These are phyloP conservation scores for Anguilla japonica DNA, from an alignment of 2,113 vertebrate species.

Conservation along the genomic window DNA sequence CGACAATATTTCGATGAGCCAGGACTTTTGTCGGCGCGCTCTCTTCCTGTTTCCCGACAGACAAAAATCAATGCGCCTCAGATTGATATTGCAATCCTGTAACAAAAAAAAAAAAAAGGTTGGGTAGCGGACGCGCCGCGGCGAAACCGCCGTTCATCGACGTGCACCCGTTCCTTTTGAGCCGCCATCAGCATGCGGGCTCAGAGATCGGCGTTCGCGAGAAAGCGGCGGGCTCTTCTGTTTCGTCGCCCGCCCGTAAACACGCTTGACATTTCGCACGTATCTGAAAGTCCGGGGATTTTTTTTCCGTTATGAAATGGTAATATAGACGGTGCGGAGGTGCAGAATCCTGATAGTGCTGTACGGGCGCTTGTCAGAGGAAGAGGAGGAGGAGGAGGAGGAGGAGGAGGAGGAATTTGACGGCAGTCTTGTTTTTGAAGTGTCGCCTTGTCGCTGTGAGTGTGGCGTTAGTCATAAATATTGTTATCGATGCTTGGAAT, in stretches of 20 bases:
- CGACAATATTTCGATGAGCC: slow-evolving; percentile 41
- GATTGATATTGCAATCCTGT: not conserved
- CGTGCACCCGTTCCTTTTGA: not conserved
- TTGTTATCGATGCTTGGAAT: not conserved
- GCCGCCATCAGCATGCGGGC: not conserved
- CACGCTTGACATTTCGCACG: slow-evolving; percentile 58
- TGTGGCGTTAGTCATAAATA: not conserved
- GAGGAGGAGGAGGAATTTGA: not conserved
- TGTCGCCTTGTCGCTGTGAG: not conserved
- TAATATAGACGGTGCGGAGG: slow-evolving; percentile 43
- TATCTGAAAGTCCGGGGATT: slow-evolving; percentile 57
- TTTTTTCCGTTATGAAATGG: slow-evolving; percentile 41
- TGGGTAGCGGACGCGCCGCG: not conserved
- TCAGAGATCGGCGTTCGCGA: not conserved
- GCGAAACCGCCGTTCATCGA: not conserved
- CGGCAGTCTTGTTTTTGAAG: not conserved
- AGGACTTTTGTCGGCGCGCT: slow-evolving; percentile 23
- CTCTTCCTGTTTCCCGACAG: slow-evolving; percentile 19
- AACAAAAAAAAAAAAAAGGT: not conserved
- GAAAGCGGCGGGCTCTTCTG: slow-evolving; percentile 22
- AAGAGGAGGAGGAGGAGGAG: too few species aligned
- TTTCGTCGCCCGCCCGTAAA: slow-evolving; percentile 42
- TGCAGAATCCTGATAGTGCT: slow-evolving; percentile 16
- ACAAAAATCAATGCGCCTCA: slow-evolving; percentile 16
- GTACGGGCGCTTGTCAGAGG: not conserved